A percentile compares a stretch with the other conserved stretches of the same genome.
These are phyloP conservation scores for Tachina grossa DNA, from an alignment of 2,888 invertebrate genomes.

Conservation along the genomic window DNA sequence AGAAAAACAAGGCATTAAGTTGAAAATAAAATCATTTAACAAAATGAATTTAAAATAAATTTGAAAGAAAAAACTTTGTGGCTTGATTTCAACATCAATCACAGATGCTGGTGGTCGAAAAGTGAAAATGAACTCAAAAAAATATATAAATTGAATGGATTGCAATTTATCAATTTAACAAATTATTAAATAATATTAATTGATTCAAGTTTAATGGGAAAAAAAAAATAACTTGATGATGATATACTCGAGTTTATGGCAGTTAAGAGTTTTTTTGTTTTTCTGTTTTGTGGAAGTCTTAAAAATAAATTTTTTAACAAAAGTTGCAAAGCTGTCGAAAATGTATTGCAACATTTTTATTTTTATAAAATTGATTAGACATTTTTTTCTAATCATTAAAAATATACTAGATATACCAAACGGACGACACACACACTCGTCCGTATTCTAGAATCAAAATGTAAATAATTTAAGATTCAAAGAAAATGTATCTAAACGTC, in stretches of 20 bases:
- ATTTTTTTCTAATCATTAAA: background rate
- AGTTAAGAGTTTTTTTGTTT: background rate
- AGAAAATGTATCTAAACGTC: too few relatives aligned
- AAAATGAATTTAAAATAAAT: background rate
- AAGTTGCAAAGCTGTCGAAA: too few relatives aligned
- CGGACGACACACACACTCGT: too few relatives aligned
- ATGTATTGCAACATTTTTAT: too few relatives aligned
- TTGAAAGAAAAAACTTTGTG: constrained; percentile 1
- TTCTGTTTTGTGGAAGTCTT: background rate
- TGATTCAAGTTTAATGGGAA: constrained; percentile 57
- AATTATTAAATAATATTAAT: constrained; percentile 62
- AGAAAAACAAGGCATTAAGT: background rate
- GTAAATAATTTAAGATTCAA: too few relatives aligned
- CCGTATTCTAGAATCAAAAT: too few relatives aligned
- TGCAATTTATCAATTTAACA: constrained; percentile 65
- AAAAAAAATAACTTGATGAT: background rate
- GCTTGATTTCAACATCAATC: constrained; percentile 48
- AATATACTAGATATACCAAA: too few relatives aligned
- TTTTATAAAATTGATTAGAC: background rate
- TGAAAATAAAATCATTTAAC: constrained; percentile 1
- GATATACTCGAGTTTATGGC: background rate
- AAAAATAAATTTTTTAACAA: background rate
- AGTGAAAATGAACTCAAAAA: constrained; percentile 24
- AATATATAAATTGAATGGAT: constrained; percentile 1
- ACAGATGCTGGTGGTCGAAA: constrained; percentile 37